phyloP scores from a whole-genome alignment of 1,140 invertebrate species.

The Copidosoma floridanum region DNA sequence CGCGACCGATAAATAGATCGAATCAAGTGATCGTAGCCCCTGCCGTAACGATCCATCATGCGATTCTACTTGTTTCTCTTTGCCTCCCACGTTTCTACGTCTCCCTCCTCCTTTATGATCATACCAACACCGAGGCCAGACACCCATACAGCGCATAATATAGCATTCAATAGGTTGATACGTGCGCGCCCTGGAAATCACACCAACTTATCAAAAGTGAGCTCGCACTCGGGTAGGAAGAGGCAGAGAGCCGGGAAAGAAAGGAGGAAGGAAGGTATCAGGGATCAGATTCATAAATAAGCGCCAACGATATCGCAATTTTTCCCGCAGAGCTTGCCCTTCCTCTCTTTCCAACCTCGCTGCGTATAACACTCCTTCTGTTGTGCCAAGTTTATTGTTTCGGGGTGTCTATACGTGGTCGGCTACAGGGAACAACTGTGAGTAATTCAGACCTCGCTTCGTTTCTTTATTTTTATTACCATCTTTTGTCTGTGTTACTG shows the following conservation, averaged over 20 bases:
- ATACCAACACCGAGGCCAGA: neutral
- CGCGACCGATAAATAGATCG: slow-evolving; percentile 6
- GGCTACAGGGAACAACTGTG: no score
- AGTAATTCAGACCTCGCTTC: no score
- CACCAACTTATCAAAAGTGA: slow-evolving; percentile 15
- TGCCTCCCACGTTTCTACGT: neutral
- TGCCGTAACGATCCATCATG: slow-evolving; percentile 1
- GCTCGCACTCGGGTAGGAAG: neutral
- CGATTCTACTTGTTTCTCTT: neutral
- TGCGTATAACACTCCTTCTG: no score
- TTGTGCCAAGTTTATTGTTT: slow-evolving; percentile 15
- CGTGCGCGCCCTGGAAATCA: slow-evolving; percentile 12
- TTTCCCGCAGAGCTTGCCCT: neutral
- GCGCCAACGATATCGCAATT: neutral
- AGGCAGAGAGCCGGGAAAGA: no score
- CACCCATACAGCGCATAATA: neutral
- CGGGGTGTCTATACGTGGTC: neutral
- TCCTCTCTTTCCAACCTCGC: neutral
- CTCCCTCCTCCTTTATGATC: neutral
- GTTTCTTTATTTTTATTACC: no score
- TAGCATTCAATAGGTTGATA: neutral
- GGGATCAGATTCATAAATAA: slow-evolving; percentile 13
- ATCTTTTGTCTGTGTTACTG: no score
- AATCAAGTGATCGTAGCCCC: slow-evolving; percentile 4
- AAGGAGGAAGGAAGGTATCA: no score